Evolutionary conservation across 1,140 invertebrate species (phyloP).

Genomic region (Coboldia fuscipes): DNA sequence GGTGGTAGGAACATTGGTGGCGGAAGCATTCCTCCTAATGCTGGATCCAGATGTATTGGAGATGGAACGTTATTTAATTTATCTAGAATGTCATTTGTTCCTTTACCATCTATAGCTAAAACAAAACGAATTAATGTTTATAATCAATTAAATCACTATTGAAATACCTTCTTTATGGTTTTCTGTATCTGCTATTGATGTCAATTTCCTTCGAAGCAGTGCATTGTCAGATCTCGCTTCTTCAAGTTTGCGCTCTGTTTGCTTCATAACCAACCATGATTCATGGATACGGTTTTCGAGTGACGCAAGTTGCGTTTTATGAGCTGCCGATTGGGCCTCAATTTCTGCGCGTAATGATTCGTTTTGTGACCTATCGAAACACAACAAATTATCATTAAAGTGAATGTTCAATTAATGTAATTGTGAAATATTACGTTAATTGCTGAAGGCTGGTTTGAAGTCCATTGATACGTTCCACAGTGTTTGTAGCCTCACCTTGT

Average conservation of each 20-base stretch:
- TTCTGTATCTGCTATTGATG: conserved; percentile 18
- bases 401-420: not conserved
- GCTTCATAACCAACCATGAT: conserved; percentile 52
- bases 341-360: conserved; percentile 57
- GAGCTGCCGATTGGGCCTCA: conserved; percentile 51
- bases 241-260: conserved; percentile 50
- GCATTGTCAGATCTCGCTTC: conserved; percentile 52
- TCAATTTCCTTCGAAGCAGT: conserved; percentile 46
- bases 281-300: conserved; percentile 56
- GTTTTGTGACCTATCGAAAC: conserved; percentile 31
- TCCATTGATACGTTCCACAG: conserved; percentile 49
- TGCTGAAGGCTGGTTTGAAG: conserved; percentile 60
- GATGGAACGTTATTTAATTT: conserved; percentile 10
- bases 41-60: conserved; percentile 24
- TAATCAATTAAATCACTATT: conserved; percentile 1
- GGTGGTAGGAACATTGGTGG: conserved; percentile 21
- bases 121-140: conserved; percentile 2
- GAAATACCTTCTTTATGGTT: conserved; percentile 10
- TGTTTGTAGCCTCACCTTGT: conserved; percentile 57
- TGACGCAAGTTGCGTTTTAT: conserved; percentile 47
- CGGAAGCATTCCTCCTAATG: conserved; percentile 24
- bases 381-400: conserved; percentile 1
- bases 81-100: conserved; percentile 6
- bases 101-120: conserved; percentile 4
- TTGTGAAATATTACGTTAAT: conserved; percentile 37